Base-by-base conservation (phyloP, 2,888 invertebrate species). In the Drosophila paranaensis region DNA sequence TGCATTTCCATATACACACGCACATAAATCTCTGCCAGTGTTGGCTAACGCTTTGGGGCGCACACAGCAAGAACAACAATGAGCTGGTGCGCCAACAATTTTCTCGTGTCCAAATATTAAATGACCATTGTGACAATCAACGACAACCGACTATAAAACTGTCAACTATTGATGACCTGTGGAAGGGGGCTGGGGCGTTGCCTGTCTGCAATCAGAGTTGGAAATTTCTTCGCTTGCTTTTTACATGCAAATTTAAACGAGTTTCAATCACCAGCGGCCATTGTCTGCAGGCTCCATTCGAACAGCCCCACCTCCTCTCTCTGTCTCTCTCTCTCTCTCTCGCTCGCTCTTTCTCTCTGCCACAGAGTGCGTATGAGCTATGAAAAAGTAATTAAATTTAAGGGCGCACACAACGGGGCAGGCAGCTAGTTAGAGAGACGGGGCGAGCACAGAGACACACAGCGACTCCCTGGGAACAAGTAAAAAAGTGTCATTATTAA, bases 351-450 rank as follows among this genome's bases (percentile, higher is more conserved):
- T 48, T 13, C 9, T 10, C 10, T 39, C 40, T 65, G 48, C n/a
- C 60, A 61, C 54, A 77, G 85, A 79, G 79, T 88, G 88, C 82
- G 77, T 82, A 90, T 87, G 82, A 79, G 88, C 90, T 89, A 91
- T 91, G 91, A 87, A 91, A 91, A 91, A 91, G 91, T 91, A 91
- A 91, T 91, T 91, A 91, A 91, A 91, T 91, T 91, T 91, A 89
- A 90, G 73, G 54, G 70, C 71, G 39, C n/a, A 54, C 40, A 60
- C 64, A 64, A 72, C 65, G 54, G 77, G 61, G 48, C 55, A 48
- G 39, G 48, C 58, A 56, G 79, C 83, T 82, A 80, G 79, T 79
- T 82, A 82, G 79, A 82, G 79, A 74, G 79, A 50, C 39, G 14
- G 53, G 46, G 39, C 42, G 53, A 50, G 39, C 42, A 57, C 10